A percentile compares a stretch with the other conserved stretches of the same genome.
Evolutionary conservation across 2,888 invertebrate genomes (phyloP).

Genomic region (Pyrgus malvae): DNA sequence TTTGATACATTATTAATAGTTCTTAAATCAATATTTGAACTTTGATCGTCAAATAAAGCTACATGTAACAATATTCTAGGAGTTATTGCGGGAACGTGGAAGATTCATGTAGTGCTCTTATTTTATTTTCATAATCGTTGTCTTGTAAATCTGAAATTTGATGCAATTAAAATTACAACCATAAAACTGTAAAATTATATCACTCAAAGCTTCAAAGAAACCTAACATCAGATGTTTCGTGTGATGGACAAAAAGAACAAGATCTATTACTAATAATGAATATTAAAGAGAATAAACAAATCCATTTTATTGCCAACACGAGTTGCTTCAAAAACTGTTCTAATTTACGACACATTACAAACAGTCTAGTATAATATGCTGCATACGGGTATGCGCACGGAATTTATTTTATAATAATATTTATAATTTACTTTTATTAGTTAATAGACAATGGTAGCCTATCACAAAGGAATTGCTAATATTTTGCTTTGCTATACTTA

Average conservation of each 20-base stretch:
- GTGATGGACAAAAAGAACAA: constrained; percentile 20
- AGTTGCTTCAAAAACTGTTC: constrained; percentile 66
- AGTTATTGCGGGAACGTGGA: no score
- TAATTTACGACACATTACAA: constrained; percentile 50
- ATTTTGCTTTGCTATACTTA: no score
- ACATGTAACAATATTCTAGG: no score
- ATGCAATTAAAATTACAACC: neutral
- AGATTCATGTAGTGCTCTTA: no score
- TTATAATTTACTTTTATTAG: no score
- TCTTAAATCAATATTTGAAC: no score
- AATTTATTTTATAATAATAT: neutral
- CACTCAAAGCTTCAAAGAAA: constrained; percentile 3
- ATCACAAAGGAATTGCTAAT: no score
- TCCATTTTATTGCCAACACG: constrained; percentile 66
- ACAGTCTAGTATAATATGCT: neutral
- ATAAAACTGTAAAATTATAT: constrained; percentile 4
- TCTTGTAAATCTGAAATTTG: neutral
- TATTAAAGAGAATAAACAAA: constrained; percentile 65
- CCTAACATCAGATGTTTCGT: constrained; percentile 1
- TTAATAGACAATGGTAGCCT: no score
- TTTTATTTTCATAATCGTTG: no score
- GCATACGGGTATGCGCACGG: neutral
- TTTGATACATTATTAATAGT: no score
- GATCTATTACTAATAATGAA: constrained; percentile 36
- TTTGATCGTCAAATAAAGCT: no score